These are phyloP conservation scores for Astropecten irregularis DNA, from an alignment of 53 echinoderm and acorn worm species.

Conservation along the genomic window DNA sequence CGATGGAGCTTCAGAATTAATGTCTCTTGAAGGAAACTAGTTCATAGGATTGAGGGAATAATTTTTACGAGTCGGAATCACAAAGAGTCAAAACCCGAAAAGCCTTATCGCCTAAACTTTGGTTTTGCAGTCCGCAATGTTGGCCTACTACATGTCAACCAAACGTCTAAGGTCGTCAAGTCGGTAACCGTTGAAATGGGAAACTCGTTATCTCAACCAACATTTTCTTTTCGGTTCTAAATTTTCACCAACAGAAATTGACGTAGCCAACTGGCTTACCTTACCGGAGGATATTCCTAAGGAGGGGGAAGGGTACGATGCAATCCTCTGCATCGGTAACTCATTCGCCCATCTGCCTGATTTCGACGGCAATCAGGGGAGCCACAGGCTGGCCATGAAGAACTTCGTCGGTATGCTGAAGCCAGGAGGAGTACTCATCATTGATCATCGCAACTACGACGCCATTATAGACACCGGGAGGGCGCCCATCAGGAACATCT, in stretches of 20 bases:
- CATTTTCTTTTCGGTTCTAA: background rate
- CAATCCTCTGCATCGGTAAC: slow-evolving; percentile 91
- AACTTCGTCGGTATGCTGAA: slow-evolving; percentile 82
- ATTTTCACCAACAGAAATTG: slow-evolving; percentile 74
- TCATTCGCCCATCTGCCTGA: slow-evolving; percentile 98
- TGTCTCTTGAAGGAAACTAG: no score
- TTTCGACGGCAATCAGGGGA: slow-evolving; percentile 82
- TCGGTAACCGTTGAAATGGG: no score
- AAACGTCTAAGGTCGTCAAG: no score
- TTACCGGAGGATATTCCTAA: slow-evolving; percentile 81
- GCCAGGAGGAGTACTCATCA: slow-evolving; percentile 88
- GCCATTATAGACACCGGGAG: slow-evolving; percentile 92
- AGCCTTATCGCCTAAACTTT: no score
- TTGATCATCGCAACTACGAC: slow-evolving; percentile 97
- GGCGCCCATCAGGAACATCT: slow-evolving; percentile 92
- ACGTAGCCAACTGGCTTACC: slow-evolving; percentile 93
- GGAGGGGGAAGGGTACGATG: slow-evolving; percentile 73
- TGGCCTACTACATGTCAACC: no score
- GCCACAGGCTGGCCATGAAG: slow-evolving; percentile 77
- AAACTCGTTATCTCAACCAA: no score
- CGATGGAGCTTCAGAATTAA: no score
- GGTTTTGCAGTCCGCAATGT: no score
- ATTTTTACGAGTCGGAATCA: no score
- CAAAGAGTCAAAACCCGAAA: no score
- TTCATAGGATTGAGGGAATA: no score